A percentile compares a stretch with the other conserved stretches of the same genome.
phyloP scores from a whole-genome alignment of 2,797 vertebrate genomes.

The Galago senegalensis region DNA sequence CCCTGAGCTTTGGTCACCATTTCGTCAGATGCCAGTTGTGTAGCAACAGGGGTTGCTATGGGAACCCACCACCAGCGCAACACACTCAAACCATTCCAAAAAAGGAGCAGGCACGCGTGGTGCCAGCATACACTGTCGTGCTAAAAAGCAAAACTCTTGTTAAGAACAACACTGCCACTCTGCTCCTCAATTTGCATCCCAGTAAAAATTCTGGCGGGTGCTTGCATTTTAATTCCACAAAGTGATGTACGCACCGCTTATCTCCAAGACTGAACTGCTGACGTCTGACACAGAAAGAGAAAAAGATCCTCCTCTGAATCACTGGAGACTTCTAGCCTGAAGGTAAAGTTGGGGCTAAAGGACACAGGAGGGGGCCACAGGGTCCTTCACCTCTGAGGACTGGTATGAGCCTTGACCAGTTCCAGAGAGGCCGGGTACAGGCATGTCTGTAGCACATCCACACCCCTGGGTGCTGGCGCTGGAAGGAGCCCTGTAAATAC shows the following conservation, averaged over 20 bases:
- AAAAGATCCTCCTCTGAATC: background rate
- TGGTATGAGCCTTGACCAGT: background rate
- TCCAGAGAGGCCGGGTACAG: background rate
- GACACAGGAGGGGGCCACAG: background rate
- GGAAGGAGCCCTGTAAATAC: background rate
- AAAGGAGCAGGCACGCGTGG: background rate
- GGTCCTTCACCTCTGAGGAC: background rate
- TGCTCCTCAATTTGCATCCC: background rate
- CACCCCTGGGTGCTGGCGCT: no score
- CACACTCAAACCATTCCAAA: conserved; percentile 11
- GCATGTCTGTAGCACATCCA: no score
- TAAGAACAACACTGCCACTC: background rate
- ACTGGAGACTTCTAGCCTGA: background rate
- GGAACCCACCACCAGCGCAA: conserved; percentile 23
- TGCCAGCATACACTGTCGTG: accelerated
- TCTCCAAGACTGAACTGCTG: background rate
- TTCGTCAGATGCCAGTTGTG: conserved; percentile 42
- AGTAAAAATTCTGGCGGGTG: background rate
- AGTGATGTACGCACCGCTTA: background rate
- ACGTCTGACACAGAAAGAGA: background rate
- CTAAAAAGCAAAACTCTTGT: background rate
- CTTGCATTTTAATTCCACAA: background rate
- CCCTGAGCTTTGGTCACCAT: conserved; percentile 58
- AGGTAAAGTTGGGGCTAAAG: no score
- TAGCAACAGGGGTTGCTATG: conserved; percentile 46